These are phyloP conservation scores for Gymnoscopelus braueri DNA, from an alignment of 2,797 vertebrate genomes.

Conservation along the genomic window DNA sequence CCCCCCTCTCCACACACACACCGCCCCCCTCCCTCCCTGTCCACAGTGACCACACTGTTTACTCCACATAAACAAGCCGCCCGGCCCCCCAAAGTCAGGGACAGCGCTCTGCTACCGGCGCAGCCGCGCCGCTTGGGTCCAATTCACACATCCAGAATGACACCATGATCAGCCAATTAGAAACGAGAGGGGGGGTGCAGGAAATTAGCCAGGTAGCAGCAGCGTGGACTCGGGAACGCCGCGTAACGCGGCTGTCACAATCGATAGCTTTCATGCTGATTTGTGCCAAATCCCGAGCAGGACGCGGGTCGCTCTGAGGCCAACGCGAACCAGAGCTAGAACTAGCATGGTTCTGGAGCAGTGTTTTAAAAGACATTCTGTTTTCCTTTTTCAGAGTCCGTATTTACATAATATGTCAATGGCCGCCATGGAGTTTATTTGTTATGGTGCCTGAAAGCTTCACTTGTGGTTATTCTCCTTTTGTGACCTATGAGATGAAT, in stretches of 20 bases:
- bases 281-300: constrained; percentile 72
- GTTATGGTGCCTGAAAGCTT: constrained; percentile 74
- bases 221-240: constrained; percentile 47
- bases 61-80: constrained; percentile 76
- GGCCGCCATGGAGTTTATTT: constrained; percentile 73
- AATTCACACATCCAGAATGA: constrained; percentile 73
- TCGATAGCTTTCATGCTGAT: constrained; percentile 57
- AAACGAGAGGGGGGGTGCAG: constrained; percentile 59
- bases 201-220: constrained; percentile 72
- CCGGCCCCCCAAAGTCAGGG: constrained; percentile 66
- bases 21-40: constrained; percentile 56
- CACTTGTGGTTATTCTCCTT: constrained; percentile 74
- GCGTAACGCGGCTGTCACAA: constrained; percentile 48
- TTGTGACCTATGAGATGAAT: constrained; percentile 67
- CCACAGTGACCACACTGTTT: constrained; percentile 82
- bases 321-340: constrained; percentile 56
- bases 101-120: constrained; percentile 51
- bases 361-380: constrained; percentile 52
- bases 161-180: constrained; percentile 75
- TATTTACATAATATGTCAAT: constrained; percentile 80
- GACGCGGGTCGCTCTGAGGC: constrained; percentile 62
- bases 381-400: constrained; percentile 65
- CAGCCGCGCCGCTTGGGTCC: constrained; percentile 45
- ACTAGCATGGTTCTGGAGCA: constrained; percentile 57
- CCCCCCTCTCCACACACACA: constrained; percentile 75